Evolutionary conservation across 2,113 vertebrate genomes (phyloP).

Genomic region (Machaerirhynchus nigripectus): DNA sequence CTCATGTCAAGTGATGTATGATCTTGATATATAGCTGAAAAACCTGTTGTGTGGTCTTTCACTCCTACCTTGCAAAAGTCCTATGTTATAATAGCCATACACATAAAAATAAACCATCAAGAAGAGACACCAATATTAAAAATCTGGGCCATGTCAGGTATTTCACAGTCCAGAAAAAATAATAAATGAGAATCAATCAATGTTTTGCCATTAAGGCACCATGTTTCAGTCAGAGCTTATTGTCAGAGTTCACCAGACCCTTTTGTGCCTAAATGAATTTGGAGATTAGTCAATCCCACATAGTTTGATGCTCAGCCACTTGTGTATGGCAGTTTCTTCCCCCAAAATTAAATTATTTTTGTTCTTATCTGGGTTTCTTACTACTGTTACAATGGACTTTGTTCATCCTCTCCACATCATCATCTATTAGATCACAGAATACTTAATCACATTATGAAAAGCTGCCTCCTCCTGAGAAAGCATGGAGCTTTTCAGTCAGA

Average conservation of each 20-base stretch:
- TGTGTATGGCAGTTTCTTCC: not conserved
- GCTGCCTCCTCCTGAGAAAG: not conserved
- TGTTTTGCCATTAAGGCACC: not conserved
- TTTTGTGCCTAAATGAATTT: not conserved
- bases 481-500: not conserved
- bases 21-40: not conserved
- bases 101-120: not conserved
- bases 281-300: not conserved
- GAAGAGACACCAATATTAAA: not conserved
- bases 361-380: not conserved
- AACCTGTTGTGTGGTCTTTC: not conserved
- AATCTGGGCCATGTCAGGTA: not conserved
- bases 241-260: not conserved
- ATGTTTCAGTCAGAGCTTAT: not conserved
- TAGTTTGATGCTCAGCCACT: not conserved
- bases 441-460: not conserved
- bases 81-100: not conserved
- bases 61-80: not conserved
- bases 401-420: not conserved
- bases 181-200: not conserved
- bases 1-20: not conserved
- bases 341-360: not conserved
- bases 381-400: not conserved
- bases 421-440: not conserved
- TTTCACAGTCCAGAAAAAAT: not conserved